phyloP scores from a whole-genome alignment of 2,888 invertebrate genomes.

The Buathra laborator region DNA sequence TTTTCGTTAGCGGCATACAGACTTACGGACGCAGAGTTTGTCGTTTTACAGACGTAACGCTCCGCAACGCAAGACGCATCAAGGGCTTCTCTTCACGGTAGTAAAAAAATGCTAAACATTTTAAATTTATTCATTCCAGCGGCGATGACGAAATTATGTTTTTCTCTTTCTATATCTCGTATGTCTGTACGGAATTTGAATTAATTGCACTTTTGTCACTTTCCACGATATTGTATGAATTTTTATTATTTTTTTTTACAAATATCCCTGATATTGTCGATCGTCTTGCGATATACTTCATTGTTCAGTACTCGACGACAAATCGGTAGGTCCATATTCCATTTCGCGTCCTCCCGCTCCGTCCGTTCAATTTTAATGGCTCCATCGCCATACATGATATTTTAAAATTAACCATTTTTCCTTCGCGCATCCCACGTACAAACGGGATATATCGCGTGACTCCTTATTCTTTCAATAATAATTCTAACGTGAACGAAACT shows the following conservation, averaged over 20 bases:
- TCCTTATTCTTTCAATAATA: background rate
- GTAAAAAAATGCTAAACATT: background rate
- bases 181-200: no score
- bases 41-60: no score
- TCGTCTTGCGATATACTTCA: slow-evolving; percentile 18
- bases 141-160: background rate
- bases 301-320: slow-evolving; percentile 44
- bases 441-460: background rate
- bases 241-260: background rate
- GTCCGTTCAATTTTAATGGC: slow-evolving; percentile 72
- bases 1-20: slow-evolving; percentile 51
- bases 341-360: slow-evolving; percentile 61
- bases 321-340: slow-evolving; percentile 38
- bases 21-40: background rate
- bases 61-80: no score
- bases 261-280: background rate
- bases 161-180: background rate
- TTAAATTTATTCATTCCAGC: background rate
- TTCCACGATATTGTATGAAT: background rate
- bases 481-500: background rate
- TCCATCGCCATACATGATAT: slow-evolving; percentile 71
- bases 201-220: background rate
- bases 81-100: background rate
- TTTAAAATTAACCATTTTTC: slow-evolving; percentile 57
- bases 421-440: slow-evolving; percentile 50